Percentiles rank a stretch among this genome's conserved stretches.
These are phyloP conservation scores for Micropoecilia bifurca DNA, from an alignment of 2,797 vertebrate genomes.

Conservation along the genomic window DNA sequence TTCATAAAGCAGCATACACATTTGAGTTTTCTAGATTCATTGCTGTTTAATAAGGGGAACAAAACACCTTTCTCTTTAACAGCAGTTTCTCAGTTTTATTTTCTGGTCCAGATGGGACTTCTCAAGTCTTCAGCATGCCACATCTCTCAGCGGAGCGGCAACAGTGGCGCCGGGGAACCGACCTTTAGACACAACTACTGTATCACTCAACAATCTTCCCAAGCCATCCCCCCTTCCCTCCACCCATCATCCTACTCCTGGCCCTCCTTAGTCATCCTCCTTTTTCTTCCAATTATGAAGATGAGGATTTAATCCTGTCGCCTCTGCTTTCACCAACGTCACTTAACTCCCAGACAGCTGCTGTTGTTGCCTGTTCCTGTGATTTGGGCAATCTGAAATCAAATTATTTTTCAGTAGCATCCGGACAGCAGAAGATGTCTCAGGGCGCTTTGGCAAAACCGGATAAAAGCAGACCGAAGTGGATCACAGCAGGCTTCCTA, in stretches of 20 bases:
- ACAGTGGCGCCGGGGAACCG: slow-evolving; percentile 77
- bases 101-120: slow-evolving; percentile 65
- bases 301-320: slow-evolving; percentile 37
- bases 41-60: neutral
- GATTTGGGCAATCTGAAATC: slow-evolving; percentile 38
- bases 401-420: slow-evolving; percentile 41
- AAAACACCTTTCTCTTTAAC: slow-evolving; percentile 8
- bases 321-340: slow-evolving; percentile 27
- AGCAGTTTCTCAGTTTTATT: slow-evolving; percentile 22
- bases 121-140: slow-evolving; percentile 72
- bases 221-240: slow-evolving; percentile 34
- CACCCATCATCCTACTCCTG: slow-evolving; percentile 25
- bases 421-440: neutral
- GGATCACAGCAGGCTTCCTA: slow-evolving; percentile 64
- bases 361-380: slow-evolving; percentile 52
- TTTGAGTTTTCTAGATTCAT: neutral
- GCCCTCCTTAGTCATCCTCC: slow-evolving; percentile 34
- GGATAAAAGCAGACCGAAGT: slow-evolving; percentile 57
- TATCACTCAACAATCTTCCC: slow-evolving; percentile 75
- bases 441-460: slow-evolving; percentile 49
- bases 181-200: slow-evolving; percentile 84
- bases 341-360: slow-evolving; percentile 37
- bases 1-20: neutral
- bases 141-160: slow-evolving; percentile 73
- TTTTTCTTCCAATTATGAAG: slow-evolving; percentile 56